Conservation (phyloP, 2,113 vertebrate genomes). For the Paradoxurus hermaphroditus region DNA sequence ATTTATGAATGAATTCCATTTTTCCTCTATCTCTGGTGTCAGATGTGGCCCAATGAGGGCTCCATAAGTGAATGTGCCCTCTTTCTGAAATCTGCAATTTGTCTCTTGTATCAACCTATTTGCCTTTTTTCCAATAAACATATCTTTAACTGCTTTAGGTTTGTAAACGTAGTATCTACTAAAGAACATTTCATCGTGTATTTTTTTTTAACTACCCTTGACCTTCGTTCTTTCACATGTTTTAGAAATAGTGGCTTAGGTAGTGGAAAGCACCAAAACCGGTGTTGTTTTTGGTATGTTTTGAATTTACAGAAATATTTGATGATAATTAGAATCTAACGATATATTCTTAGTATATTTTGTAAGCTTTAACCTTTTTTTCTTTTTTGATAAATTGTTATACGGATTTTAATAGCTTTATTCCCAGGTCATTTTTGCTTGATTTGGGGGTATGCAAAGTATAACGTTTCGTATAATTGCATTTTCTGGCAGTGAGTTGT, state of each 20-base stretch:
- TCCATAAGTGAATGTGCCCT: fast-evolving
- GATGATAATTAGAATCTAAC: not conserved
- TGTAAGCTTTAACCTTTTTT: not conserved
- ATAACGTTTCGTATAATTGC: not conserved
- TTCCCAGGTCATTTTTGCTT: not conserved
- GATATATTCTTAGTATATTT: not conserved
- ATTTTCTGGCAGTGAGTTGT: not conserved
- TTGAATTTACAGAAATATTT: not conserved
- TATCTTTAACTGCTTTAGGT: not conserved
- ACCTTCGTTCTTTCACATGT: not conserved
- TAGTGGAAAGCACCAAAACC: not conserved
- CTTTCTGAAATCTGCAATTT: not conserved
- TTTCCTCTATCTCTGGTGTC: not conserved
- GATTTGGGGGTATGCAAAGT: not conserved
- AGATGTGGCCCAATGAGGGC: not conserved
- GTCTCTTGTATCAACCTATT: not conserved
- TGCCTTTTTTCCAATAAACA: not conserved
- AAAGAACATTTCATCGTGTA: not conserved
- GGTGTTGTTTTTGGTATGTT: no score
- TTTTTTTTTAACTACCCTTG: not conserved
- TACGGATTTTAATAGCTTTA: not conserved
- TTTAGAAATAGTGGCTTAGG: not conserved
- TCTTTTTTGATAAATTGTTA: not conserved
- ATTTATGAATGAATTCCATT: not conserved
- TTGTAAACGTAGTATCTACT: not conserved